Evolutionary conservation across 2,888 invertebrate species (phyloP), one percentile per base, ranked within the genome.

Genomic region (Ceriagrion tenellum): DNA sequence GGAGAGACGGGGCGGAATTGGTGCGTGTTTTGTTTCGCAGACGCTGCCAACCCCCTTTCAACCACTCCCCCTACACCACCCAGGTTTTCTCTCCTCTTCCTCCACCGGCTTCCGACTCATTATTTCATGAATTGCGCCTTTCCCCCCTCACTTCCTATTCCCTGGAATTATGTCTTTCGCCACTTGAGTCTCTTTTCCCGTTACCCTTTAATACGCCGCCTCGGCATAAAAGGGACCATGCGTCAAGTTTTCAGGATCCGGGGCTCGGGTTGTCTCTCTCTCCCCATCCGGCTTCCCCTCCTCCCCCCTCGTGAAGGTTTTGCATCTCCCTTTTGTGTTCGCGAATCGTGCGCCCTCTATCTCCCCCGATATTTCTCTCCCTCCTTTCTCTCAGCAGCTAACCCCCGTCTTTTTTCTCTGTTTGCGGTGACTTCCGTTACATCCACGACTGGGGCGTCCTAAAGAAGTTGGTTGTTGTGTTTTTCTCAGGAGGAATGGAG

Each of bases 21-120:
- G 20, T 40, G 47, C 40, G 35, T 93, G 93, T 93, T 93, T 93
- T 63, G 63, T 91, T 69, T 40, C 16, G 26, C 89, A 55, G 89
- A n/a, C 23, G 55, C 89, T 23, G 23, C 4, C 40, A 0, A 23
- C 55, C 30, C 91, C 35, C 63, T 63, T 91, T 69, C 47, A 26
- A 47, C 47, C 40, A 12, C 47, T 35, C 13, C 69, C 16, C 16
- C 26, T 35, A 35, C 30, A 16, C 35, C n/a, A 18, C 69, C 6
- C 69, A n/a, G 47, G 47, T 2, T 8, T 47, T 47, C 47, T 8
- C n/a, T 8, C 47, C 47, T n/a, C 69, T 26, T 69, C 63, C 47
- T 90, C 59, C 35, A 55, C 90, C 63, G 26, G 35, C 93, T 93
- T 93, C 93, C 93, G 4, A 59, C 59, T 93, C 93, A 59, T 81